phyloP scores from a whole-genome alignment of 2,797 vertebrate genomes.

The Clarias pachynema region DNA sequence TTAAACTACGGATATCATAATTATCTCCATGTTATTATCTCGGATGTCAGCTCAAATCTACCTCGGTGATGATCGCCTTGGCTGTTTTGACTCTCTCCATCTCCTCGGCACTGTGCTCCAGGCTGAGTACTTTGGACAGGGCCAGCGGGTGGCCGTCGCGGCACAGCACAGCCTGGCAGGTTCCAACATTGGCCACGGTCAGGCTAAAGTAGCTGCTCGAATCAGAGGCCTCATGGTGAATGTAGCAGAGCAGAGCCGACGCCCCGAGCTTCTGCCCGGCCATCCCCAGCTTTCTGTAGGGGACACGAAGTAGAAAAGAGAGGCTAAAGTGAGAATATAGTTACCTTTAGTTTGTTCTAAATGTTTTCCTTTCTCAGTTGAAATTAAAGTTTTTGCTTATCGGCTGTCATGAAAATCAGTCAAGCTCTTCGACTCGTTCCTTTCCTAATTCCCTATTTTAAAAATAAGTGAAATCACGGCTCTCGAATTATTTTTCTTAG shows the following conservation, averaged over 20 bases:
- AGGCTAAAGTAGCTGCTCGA: conserved; percentile 82
- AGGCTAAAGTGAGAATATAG: not conserved
- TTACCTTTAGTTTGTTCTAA: not conserved
- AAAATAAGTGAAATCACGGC: not conserved
- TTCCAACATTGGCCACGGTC: conserved; percentile 92
- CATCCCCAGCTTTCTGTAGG: conserved; percentile 90
- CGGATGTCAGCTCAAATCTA: conserved; percentile 57
- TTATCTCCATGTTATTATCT: not conserved
- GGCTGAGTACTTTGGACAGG: conserved; percentile 89
- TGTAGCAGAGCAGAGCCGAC: conserved; percentile 91
- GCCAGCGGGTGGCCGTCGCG: conserved; percentile 85
- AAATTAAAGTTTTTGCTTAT: no score
- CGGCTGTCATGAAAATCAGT: no score
- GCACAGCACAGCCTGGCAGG: conserved; percentile 90
- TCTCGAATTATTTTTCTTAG: not conserved
- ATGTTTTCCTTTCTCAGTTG: not conserved
- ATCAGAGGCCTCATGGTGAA: conserved; percentile 85
- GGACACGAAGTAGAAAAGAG: not conserved
- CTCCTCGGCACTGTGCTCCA: conserved; percentile 89
- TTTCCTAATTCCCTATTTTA: not conserved
- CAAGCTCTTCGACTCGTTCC: not conserved
- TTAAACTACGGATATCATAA: not conserved
- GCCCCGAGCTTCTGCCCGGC: conserved; percentile 95
- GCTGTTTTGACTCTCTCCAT: conserved; percentile 87
- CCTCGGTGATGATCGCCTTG: conserved; percentile 98